Evolutionary conservation across 2,113 vertebrate genomes (phyloP), one percentile per base, ranked within the genome.

Genomic region (mouse (Mus musculus)): DNA sequence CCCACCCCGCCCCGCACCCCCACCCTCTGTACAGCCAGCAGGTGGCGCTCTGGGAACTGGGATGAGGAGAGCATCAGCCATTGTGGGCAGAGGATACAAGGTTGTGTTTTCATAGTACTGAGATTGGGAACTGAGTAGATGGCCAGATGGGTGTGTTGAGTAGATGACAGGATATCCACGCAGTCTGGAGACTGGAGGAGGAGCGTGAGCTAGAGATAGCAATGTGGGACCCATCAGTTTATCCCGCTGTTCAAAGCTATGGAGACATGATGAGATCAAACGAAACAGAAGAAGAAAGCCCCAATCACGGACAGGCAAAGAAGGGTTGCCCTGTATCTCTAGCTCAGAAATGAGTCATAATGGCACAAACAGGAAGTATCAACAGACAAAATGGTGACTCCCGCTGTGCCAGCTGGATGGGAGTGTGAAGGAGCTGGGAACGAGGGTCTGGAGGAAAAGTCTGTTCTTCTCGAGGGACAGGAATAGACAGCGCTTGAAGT

Each of bases 211-310:
- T 28, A 2, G 46, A 61, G 16, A 49, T 1, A 3, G 20, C 8
- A 33, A 22, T 10, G 6, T 13, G 39, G 3, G 28, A 33, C 13
- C n/a, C 36, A 3, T 28, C 14, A 1, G 2, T 7, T 12, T 2
- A 61, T 39, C 19, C 28, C 33, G 12, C 5, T 0, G 11, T 22
- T 73, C n/a, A 16, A 67, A 26, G 17, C 33, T 67, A 56, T 0
- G 42, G 56, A 49, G 24, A 69, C 56, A 19, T 36, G 61, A n/a
- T 71, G 36, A 86, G n/a, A 52, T 8, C 5, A 20, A n/a, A n/a
- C 0, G 0, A 88, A 52, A 42, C 11, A 65, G 5, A 17, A 52
- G 28, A 5, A 88, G 49, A 59, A 86, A 85, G 28, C 22, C 5
- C 7, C 39, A 80, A 9, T 33, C 52, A 8, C 82, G 59, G 63